Evolutionary conservation across 2,888 invertebrate species (phyloP), one percentile per base, ranked within the genome.

Genomic region (Lucinisca nassula): DNA sequence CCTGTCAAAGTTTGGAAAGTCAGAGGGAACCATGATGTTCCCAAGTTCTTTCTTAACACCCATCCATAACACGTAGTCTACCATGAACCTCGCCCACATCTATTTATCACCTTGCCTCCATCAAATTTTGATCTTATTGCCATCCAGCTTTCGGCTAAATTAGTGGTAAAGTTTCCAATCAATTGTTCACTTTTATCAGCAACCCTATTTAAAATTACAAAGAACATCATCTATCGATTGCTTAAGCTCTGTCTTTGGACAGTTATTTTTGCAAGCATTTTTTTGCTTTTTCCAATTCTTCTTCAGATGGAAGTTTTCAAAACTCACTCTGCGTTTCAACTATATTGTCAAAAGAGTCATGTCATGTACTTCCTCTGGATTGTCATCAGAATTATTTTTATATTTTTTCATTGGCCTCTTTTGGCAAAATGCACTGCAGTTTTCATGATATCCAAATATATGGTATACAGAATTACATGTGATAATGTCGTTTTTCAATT

Each of bases 81-180:
- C 84, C 89, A 86, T 8, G 89, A 79, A 40, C 88, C 84, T 0
- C 81, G 24, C 3, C 32, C 24, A 30, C 88, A 88, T 32, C 80
- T 38, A 32, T 88, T 89, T 1, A 75, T 30, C 8, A 82, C 40
- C 45, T 89, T 90, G 0, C 88, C 90, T 24, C 90, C 89, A 82
- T 90, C 90, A 87, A 87, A 90, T 49, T 85, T 90, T 21, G 51
- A 24, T 10, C 83, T 0, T 21, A 89, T 82, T 6, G 80, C 35
- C 84, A 90, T 81, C 85, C 87, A 90, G n/a, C 58, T 79, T 81
- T 90, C 90, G 21, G 82, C 81, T 14, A 89, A 51, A 45, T 89
- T 89, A n/a, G 81, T 88, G 21, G 86, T 88, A 58, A 82, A 79
- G 49, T 89, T 88, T 0, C 87, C 88, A 37, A 88, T 74, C 6